phyloP scores from a whole-genome alignment of 2,797 vertebrate species.

The Acanthiza pusilla region DNA sequence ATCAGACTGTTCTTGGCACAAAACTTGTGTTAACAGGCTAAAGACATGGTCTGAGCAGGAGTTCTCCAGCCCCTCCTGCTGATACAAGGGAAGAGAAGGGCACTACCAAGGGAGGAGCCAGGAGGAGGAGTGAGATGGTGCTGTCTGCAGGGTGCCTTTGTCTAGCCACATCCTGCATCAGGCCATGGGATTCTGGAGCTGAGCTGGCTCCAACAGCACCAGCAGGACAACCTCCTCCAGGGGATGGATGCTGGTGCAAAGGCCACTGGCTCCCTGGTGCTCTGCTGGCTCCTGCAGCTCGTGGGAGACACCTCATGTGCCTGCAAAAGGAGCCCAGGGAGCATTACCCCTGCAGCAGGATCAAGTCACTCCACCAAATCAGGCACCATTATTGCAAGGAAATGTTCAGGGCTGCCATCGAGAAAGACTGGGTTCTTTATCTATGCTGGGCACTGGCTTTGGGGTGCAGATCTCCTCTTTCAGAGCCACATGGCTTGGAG shows the following conservation, averaged over 20 bases:
- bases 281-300: not conserved
- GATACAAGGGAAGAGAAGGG: not conserved
- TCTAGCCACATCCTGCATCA: not conserved
- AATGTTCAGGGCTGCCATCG: not conserved
- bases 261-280: not conserved
- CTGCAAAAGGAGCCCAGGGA: not conserved
- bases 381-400: not conserved
- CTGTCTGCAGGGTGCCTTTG: not conserved
- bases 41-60: not conserved
- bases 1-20: not conserved
- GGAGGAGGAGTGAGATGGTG: not conserved
- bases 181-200: not conserved
- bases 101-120: not conserved
- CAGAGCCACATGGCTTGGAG: not conserved
- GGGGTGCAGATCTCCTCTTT: not conserved
- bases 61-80: accelerated
- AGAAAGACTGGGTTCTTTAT: not conserved
- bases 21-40: not conserved
- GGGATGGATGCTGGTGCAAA: not conserved
- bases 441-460: not conserved
- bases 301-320: accelerated
- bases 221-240: not conserved
- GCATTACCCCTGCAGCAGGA: accelerated
- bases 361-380: not conserved
- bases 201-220: not conserved